Conservation (phyloP, 2,797 vertebrate species). For the Rhabdomys pumilio region DNA sequence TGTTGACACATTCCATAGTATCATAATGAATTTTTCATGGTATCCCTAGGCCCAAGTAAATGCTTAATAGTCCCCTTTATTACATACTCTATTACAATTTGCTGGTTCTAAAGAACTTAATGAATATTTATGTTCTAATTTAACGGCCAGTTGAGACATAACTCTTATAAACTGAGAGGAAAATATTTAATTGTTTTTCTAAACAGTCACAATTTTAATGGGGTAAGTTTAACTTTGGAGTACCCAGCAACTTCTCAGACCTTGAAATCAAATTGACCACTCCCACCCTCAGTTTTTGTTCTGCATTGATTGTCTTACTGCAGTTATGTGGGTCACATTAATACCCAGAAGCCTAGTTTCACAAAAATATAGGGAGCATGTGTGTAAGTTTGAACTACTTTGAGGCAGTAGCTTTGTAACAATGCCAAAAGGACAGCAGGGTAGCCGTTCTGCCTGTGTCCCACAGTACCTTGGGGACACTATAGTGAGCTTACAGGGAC, state of each 20-base stretch:
- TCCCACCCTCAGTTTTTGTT: not conserved
- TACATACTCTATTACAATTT: not conserved
- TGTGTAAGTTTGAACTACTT: not conserved
- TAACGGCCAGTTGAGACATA: not conserved
- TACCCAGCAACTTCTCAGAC: not conserved
- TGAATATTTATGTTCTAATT: conserved; percentile 40
- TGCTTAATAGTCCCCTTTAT: conserved; percentile 3
- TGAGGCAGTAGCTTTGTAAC: not conserved
- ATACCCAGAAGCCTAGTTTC: not conserved
- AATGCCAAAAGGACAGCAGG: not conserved
- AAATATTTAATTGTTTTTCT: conserved; percentile 25
- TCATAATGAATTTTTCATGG: not conserved
- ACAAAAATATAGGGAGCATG: no score
- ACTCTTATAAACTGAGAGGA: conserved; percentile 1
- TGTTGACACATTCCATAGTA: not conserved
- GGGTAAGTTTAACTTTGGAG: not conserved
- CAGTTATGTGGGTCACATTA: not conserved
- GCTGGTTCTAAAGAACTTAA: conserved; percentile 24
- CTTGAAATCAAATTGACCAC: not conserved
- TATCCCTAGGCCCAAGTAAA: conserved; percentile 16
- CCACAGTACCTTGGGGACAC: not conserved
- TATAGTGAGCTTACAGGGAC: not conserved
- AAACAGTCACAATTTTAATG: not conserved
- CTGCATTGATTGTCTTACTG: not conserved
- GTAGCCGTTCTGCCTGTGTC: not conserved